Percentiles rank a stretch among this genome's conserved stretches.
Conservation (phyloP, 2,113 vertebrate species). For the Phainopepla nitens region DNA sequence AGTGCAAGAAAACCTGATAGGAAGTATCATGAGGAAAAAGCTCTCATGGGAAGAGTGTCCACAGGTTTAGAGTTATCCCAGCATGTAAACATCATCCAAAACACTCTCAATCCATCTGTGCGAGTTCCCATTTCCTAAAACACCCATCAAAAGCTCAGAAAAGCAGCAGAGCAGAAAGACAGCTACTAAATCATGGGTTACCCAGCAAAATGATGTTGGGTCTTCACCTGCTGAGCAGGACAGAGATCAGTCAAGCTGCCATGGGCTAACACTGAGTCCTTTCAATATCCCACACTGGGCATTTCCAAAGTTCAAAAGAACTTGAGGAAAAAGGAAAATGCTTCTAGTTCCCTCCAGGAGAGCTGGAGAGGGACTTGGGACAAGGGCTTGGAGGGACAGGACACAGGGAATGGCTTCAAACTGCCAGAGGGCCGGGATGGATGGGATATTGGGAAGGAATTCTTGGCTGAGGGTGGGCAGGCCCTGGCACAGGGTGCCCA, state of each 20-base stretch:
- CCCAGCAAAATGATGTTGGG: accelerated
- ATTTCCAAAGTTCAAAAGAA: neutral
- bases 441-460: neutral
- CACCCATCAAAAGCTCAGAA: neutral
- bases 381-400: neutral
- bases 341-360: neutral
- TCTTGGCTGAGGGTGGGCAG: neutral
- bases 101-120: neutral
- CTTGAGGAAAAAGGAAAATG: neutral
- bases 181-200: neutral
- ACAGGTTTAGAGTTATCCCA: neutral
- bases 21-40: neutral
- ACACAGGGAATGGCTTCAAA: neutral
- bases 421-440: neutral
- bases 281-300: neutral
- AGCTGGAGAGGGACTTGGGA: neutral
- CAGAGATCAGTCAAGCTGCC: neutral
- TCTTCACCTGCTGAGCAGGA: neutral
- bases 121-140: neutral
- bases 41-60: neutral
- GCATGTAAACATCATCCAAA: neutral
- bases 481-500: accelerated
- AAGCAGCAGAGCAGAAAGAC: neutral
- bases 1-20: neutral
- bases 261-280: accelerated